These are phyloP conservation scores for Anaspis maculata DNA, from an alignment of 2,888 invertebrate species.

Conservation along the genomic window DNA sequence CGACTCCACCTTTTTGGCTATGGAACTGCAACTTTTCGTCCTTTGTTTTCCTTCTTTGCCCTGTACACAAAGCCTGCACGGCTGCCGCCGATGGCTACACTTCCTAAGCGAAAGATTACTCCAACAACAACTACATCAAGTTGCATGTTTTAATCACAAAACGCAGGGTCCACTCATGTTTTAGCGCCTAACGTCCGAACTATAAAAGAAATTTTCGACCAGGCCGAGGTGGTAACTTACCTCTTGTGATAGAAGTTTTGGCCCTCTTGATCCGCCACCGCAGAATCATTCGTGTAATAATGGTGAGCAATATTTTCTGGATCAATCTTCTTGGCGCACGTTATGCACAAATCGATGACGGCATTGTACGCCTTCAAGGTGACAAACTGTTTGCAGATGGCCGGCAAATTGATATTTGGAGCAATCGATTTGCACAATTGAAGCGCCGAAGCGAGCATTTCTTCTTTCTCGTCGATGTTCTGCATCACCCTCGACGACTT, in stretches of 20 bases:
- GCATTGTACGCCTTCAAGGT: slow-evolving; percentile 77
- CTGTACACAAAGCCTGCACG: no score
- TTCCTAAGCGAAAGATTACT: no score
- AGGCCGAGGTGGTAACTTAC: slow-evolving; percentile 14
- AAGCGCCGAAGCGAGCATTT: slow-evolving; percentile 68
- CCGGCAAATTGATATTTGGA: slow-evolving; percentile 73
- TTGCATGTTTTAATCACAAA: no score
- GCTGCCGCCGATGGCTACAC: no score
- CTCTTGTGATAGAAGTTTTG: slow-evolving; percentile 29
- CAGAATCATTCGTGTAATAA: slow-evolving; percentile 79
- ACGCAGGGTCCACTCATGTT: background rate
- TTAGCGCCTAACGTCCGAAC: background rate
- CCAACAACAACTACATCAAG: no score
- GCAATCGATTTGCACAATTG: slow-evolving; percentile 83
- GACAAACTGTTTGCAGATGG: slow-evolving; percentile 78
- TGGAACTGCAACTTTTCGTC: no score
- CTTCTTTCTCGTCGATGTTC: slow-evolving; percentile 67
- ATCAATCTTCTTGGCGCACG: slow-evolving; percentile 81
- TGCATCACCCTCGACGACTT: slow-evolving; percentile 69
- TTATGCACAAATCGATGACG: slow-evolving; percentile 78
- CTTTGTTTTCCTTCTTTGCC: no score
- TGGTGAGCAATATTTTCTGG: slow-evolving; percentile 81
- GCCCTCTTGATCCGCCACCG: slow-evolving; percentile 75
- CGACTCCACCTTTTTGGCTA: no score
- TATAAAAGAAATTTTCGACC: no score